Evolutionary conservation across 2,888 invertebrate species (phyloP).

Genomic region (Pterobdella sp.): DNA sequence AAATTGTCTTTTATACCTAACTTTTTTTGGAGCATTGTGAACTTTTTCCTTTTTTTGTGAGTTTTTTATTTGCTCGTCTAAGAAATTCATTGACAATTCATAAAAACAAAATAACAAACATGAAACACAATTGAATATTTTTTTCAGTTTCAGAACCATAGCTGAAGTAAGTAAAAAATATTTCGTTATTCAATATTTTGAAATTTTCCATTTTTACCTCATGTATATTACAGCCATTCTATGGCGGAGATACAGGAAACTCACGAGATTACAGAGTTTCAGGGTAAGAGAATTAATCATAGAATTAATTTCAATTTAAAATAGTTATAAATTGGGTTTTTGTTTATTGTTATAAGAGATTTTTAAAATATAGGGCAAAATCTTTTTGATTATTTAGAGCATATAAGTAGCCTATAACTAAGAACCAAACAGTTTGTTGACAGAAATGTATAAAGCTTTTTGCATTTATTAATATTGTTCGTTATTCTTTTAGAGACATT

Average conservation of each 20-base stretch:
- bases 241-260: neutral
- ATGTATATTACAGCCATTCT: neutral
- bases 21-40: constrained; percentile 21
- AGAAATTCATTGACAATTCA: neutral
- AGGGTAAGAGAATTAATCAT: neutral
- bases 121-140: neutral
- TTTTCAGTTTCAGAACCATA: constrained; percentile 19
- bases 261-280: neutral
- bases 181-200: neutral
- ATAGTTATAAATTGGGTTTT: too few relatives aligned
- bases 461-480: too few relatives aligned
- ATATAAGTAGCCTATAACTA: too few relatives aligned
- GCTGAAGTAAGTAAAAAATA: constrained; percentile 17
- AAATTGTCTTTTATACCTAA: constrained; percentile 9
- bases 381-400: too few relatives aligned
- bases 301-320: neutral
- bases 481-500: too few relatives aligned
- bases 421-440: too few relatives aligned
- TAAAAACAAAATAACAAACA: neutral
- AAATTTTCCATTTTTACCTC: neutral
- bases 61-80: neutral
- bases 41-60: constrained; percentile 24
- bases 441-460: too few relatives aligned
- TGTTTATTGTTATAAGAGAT: too few relatives aligned
- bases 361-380: too few relatives aligned